These are phyloP conservation scores for Caenorhabditis sp. DNA, from an alignment of 2,888 invertebrate genomes.

Conservation along the genomic window DNA sequence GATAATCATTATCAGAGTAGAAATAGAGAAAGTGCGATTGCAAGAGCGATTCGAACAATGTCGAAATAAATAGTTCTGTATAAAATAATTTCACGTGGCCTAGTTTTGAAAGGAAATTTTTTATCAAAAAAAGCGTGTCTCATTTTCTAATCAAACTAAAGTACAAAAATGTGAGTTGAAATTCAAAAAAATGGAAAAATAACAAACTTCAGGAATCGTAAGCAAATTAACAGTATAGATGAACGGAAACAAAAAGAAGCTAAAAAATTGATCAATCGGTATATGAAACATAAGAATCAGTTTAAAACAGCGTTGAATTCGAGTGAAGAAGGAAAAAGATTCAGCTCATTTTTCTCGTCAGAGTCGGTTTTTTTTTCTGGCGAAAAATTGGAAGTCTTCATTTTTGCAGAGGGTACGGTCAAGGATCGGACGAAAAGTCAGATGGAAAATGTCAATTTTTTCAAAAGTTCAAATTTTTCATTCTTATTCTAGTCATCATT, in stretches of 20 bases:
- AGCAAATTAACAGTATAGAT: neutral
- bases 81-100: too few species aligned
- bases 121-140: too few species aligned
- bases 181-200: neutral
- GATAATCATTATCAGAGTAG: too few species aligned
- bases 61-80: too few species aligned
- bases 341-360: neutral
- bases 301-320: neutral
- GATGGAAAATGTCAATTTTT: neutral
- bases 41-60: too few species aligned
- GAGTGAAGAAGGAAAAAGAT: neutral
- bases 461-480: neutral
- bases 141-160: too few species aligned
- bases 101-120: too few species aligned
- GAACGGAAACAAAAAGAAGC: neutral
- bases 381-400: neutral
- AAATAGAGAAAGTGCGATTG: too few species aligned
- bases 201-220: neutral
- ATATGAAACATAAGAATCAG: neutral
- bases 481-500: neutral
- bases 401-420: neutral
- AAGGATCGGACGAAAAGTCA: neutral
- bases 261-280: neutral
- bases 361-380: neutral
- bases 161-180: neutral